Conservation (phyloP, 2,797 vertebrate genomes). For the Eospalax fontanierii region DNA sequence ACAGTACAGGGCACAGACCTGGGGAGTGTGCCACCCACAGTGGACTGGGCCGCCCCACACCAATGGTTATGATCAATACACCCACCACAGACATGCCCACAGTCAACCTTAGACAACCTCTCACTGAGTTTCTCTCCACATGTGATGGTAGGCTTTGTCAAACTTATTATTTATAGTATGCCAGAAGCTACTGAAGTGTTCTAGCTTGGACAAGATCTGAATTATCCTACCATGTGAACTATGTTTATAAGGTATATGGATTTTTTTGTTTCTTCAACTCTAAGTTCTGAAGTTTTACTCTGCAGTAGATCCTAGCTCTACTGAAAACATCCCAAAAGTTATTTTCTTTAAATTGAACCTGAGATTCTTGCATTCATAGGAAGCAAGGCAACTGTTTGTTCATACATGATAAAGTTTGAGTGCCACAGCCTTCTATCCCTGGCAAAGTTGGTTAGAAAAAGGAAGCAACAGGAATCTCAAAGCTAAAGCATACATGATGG, state of each 20-base stretch:
- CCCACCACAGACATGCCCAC: background rate
- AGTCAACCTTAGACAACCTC: background rate
- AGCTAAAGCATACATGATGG: background rate
- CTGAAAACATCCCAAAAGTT: background rate
- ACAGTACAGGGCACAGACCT: background rate
- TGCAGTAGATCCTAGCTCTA: background rate
- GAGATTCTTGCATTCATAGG: background rate
- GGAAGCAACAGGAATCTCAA: background rate
- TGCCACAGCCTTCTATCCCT: background rate
- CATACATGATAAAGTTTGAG: background rate
- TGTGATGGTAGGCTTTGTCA: background rate
- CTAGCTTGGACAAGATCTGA: background rate
- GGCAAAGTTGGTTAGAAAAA: background rate
- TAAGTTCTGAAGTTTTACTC: background rate
- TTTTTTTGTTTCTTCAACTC: background rate
- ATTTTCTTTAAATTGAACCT: background rate
- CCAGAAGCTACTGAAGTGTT: background rate
- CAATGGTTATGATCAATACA: background rate
- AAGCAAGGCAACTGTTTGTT: background rate
- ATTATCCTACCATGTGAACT: background rate
- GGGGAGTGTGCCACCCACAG: background rate
- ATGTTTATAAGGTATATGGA: background rate
- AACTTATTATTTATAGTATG: background rate
- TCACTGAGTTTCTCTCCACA: background rate
- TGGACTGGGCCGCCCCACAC: background rate